Evolutionary conservation across 2,888 invertebrate genomes (phyloP), one percentile per base, ranked within the genome.

Genomic region (Pyralis farinalis): DNA sequence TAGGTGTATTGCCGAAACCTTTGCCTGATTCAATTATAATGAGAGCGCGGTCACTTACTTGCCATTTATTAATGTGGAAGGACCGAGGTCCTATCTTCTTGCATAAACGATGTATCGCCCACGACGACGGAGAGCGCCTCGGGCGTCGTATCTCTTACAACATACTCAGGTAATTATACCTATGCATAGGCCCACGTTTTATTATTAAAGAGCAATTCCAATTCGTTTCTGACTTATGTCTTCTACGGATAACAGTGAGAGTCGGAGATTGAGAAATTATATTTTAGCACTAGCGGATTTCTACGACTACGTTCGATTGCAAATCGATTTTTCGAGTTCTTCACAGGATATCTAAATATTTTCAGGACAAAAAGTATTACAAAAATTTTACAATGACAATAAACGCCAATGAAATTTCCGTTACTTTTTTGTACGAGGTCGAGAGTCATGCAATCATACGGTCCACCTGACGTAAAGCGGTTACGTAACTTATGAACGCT

Each of bases 11-110:
- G 20, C 59, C 60, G 62, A 52, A 66, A 61, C 66, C 63, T 60
- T 59, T 53, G 61, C 56, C 53, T 59, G 57, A 56, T 64, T 66
- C 56, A 65, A 67, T 66, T 67, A 71, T 65, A 62, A 63, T 69
- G 57, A 60, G 46, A 44, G 54, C 54, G 55, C 53, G 70, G 71
- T 70, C 68, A 68, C 65, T 63, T 63, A 59, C 62, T 60, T 68
- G 61, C 63, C 61, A 53, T 57, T 64, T 59, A 57, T 60, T 68
- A 60, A 63, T 56, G 59, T 51, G 44, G 52, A 37, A 38, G 42
- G 37, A 25, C 40, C 32, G 32, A 37, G 41, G 34, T 41, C 42
- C 39, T 43, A 40, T 47, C 47, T 45, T 49, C 52, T 42, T 49
- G 47, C 47, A 53, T 57, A 53, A 49, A 51, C 51, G 44, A 47